phyloP scores from a whole-genome alignment of 1,140 invertebrate genomes.

The Schlechtendalia chinensis region DNA sequence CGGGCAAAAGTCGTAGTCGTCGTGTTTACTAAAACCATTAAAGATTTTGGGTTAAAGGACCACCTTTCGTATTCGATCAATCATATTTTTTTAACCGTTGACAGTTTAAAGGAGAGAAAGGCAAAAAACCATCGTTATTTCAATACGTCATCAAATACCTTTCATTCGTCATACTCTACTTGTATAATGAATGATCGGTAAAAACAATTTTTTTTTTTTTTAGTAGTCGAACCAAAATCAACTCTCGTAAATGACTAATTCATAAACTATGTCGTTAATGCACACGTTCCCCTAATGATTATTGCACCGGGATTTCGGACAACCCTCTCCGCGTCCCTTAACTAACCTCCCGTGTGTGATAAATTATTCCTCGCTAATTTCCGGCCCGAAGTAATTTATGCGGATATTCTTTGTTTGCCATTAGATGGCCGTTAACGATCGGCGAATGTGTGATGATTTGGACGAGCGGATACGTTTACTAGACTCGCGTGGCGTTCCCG shows the following conservation, averaged over 20 bases:
- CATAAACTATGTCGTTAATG: slow-evolving; percentile 35
- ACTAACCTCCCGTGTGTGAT: neutral
- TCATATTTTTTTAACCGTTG: slow-evolving; percentile 22
- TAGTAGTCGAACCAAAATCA: slow-evolving; percentile 2
- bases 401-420: neutral
- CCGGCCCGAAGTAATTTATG: neutral
- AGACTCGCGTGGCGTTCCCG: slow-evolving; percentile 60
- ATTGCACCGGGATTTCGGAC: slow-evolving; percentile 18
- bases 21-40: slow-evolving; percentile 41
- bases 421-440: slow-evolving; percentile 58
- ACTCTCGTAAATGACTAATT: slow-evolving; percentile 35
- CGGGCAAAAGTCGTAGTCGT: slow-evolving; percentile 14
- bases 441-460: slow-evolving; percentile 64
- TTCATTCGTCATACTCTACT: neutral
- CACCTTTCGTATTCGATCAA: slow-evolving; percentile 20
- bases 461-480: slow-evolving; percentile 59
- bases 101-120: slow-evolving; percentile 12
- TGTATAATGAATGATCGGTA: slow-evolving; percentile 29
- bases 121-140: slow-evolving; percentile 30
- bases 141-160: slow-evolving; percentile 41
- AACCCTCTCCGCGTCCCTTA: neutral
- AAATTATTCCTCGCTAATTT: slow-evolving; percentile 22
- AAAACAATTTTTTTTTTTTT: neutral
- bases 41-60: slow-evolving; percentile 40
- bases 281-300: slow-evolving; percentile 10